These are phyloP conservation scores for Latrodectus geometricus DNA, from an alignment of 1,140 invertebrate species.

Conservation along the genomic window DNA sequence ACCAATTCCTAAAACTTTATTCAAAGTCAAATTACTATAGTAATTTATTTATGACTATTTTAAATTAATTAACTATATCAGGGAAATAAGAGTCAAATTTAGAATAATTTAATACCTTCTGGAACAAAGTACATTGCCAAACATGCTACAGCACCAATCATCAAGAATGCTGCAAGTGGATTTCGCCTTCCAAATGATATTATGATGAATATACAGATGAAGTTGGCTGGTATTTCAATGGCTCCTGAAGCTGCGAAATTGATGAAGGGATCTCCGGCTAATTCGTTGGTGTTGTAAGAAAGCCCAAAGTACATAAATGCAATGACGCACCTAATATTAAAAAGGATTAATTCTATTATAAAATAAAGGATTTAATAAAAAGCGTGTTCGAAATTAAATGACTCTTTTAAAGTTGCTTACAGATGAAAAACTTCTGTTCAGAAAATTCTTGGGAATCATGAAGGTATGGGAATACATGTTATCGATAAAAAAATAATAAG, in stretches of 20 bases:
- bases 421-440: too few relatives aligned
- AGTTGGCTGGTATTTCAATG: conserved; percentile 82
- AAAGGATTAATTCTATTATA: background rate
- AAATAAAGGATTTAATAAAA: background rate
- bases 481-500: too few relatives aligned
- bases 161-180: background rate
- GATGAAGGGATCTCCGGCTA: conserved; percentile 80
- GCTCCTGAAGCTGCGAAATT: conserved; percentile 81
- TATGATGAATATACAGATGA: conserved; percentile 28
- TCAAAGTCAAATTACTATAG: too few relatives aligned
- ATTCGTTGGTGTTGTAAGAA: conserved; percentile 81
- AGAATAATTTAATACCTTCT: conserved; percentile 2
- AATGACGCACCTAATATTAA: conserved; percentile 78
- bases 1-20: too few relatives aligned
- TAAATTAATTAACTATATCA: too few relatives aligned
- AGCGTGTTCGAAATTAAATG: background rate
- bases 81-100: too few relatives aligned
- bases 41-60: too few relatives aligned
- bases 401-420: too few relatives aligned
- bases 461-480: too few relatives aligned
- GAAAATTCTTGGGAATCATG: too few relatives aligned
- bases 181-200: conserved; percentile 10
- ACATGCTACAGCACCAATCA: conserved; percentile 17
- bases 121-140: conserved; percentile 21
- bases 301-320: conserved; percentile 84